Percentiles rank a stretch among this genome's conserved stretches.
phyloP scores from a whole-genome alignment of 2,797 vertebrate species.

The Microctenopoma lineatum region DNA sequence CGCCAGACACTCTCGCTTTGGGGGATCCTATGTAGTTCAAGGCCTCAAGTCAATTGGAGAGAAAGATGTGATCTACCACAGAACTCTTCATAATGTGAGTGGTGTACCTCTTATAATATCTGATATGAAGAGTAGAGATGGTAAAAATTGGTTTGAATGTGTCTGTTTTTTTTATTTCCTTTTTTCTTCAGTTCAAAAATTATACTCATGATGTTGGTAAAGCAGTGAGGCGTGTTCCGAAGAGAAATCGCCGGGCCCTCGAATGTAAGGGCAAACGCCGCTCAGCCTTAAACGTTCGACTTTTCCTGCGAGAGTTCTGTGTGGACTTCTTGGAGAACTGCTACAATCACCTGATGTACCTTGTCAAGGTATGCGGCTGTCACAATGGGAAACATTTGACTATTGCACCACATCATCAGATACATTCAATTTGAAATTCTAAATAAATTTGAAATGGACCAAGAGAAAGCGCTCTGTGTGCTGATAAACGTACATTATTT shows the following conservation, averaged over 20 bases:
- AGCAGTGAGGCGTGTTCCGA: slow-evolving; percentile 86
- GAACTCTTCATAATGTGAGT: slow-evolving; percentile 91
- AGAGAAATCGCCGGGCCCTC: slow-evolving; percentile 80
- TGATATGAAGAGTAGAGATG: neutral
- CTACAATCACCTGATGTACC: slow-evolving; percentile 96
- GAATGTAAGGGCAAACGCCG: slow-evolving; percentile 83
- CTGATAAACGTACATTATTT: neutral
- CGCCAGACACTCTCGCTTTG: slow-evolving; percentile 93
- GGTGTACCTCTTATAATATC: neutral
- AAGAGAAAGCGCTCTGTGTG: too few relatives aligned
- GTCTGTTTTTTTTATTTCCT: neutral
- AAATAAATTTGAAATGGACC: too few relatives aligned
- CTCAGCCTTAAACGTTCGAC: slow-evolving; percentile 91
- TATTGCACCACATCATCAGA: neutral
- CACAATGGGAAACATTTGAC: neutral
- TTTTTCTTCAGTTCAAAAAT: slow-evolving; percentile 85
- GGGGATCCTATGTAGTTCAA: slow-evolving; percentile 92
- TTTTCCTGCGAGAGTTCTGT: slow-evolving; percentile 93
- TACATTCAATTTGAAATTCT: neutral
- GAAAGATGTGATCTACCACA: slow-evolving; percentile 92
- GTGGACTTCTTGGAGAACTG: slow-evolving; percentile 93
- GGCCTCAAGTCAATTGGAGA: slow-evolving; percentile 94
- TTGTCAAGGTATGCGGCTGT: slow-evolving; percentile 74
- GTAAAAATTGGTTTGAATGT: neutral
- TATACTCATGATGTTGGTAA: slow-evolving; percentile 92